phyloP scores from a whole-genome alignment of 2,888 invertebrate genomes.

The Hypsopygia costalis region DNA sequence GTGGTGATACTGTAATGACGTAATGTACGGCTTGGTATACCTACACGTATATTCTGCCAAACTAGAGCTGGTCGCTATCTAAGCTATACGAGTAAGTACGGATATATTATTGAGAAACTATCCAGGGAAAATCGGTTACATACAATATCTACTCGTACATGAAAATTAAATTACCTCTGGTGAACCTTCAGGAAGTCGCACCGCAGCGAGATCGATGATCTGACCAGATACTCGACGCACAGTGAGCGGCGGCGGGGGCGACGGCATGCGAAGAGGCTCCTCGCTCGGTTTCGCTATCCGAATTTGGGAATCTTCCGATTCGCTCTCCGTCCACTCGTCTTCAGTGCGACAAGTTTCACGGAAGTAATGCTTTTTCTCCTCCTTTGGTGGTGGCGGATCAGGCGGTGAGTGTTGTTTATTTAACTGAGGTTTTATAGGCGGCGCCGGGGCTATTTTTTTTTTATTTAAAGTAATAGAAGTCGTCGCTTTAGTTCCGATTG shows the following conservation, averaged over 20 bases:
- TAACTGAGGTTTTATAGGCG: constrained; percentile 32
- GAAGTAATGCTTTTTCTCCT: constrained; percentile 70
- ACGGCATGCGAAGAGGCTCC: constrained; percentile 36
- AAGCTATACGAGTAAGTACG: too few species aligned
- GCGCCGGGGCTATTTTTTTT: constrained; percentile 61
- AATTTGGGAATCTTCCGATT: constrained; percentile 53
- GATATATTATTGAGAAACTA: too few species aligned
- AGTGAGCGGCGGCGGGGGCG: constrained; percentile 64
- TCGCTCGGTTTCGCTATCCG: constrained; percentile 32
- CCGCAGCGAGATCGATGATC: constrained; percentile 61
- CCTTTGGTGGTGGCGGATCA: constrained; percentile 33
- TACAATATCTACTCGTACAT: too few species aligned
- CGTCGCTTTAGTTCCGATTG: constrained; percentile 45
- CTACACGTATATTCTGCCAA: too few species aligned
- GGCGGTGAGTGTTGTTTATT: constrained; percentile 38
- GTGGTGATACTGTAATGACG: too few species aligned
- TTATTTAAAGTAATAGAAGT: constrained; percentile 46
- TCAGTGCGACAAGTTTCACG: constrained; percentile 83
- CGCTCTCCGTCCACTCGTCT: constrained; percentile 80
- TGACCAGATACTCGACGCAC: constrained; percentile 70
- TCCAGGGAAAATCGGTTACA: too few species aligned
- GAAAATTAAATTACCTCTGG: constrained; percentile 70
- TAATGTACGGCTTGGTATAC: too few species aligned
- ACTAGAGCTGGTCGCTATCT: too few species aligned
- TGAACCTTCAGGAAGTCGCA: constrained; percentile 68